Evolutionary conservation across 2,113 vertebrate genomes (phyloP).

Genomic region (rabbit (Oryctolagus cuniculus)): DNA sequence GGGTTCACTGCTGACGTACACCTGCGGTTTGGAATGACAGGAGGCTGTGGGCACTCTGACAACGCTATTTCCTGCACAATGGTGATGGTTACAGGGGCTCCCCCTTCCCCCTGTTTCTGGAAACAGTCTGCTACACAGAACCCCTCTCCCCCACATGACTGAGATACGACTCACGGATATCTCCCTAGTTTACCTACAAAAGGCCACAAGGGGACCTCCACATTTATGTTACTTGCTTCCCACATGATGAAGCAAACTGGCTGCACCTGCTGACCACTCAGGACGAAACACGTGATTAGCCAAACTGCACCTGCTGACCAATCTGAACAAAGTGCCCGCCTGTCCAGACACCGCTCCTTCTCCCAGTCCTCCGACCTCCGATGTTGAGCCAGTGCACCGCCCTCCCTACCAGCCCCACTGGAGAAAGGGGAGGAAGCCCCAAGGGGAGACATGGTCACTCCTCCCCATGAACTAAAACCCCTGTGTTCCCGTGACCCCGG

Average conservation of each 20-base stretch:
- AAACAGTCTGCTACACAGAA: not conserved
- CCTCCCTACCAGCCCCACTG: rapidly evolving
- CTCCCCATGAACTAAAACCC: too few relatives aligned
- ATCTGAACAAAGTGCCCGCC: too few relatives aligned
- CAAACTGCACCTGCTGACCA: not conserved
- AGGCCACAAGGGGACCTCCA: too few relatives aligned
- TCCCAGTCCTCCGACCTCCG: not conserved
- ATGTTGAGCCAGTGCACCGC: not conserved
- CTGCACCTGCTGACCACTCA: not conserved
- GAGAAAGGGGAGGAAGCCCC: not conserved
- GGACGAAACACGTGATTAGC: too few relatives aligned
- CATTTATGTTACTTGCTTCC: too few relatives aligned
- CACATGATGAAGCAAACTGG: not conserved
- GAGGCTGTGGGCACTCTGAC: rapidly evolving
- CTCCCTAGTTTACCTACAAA: too few relatives aligned
- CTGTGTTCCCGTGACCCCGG: too few relatives aligned
- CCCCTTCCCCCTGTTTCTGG: not conserved
- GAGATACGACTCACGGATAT: too few relatives aligned
- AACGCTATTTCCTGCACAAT: not conserved
- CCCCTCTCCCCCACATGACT: rapidly evolving
- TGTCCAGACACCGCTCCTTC: not conserved
- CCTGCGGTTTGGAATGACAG: not conserved
- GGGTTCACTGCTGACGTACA: too few relatives aligned
- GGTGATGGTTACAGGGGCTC: too few relatives aligned
- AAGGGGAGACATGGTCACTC: not conserved